Base-by-base conservation (phyloP, 2,797 vertebrate species). In the Schizothorax lantsangensis region DNA sequence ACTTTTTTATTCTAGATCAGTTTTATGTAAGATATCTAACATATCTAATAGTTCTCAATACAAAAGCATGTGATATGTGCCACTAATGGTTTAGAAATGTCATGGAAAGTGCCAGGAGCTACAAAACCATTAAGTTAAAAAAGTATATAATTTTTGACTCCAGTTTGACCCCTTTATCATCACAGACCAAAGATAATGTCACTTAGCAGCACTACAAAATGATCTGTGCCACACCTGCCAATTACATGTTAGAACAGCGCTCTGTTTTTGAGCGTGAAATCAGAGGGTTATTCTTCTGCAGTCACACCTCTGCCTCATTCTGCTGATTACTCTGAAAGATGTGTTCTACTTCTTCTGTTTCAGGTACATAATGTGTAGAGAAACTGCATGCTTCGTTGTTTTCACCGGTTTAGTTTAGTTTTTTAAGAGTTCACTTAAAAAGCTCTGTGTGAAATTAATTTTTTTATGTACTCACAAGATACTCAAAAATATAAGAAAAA, bases 151-250 rank as follows among this genome's bases (percentile, higher is more conserved):
- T 9, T 15, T 62, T 64, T 78, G 15, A 40, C 14, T 71, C 49
- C 33, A 6, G 47, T 17, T 8, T 19, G 19, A 19, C 47, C 38
- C 59, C 23, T 11, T 80, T 62, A 66, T 47, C 17, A 66, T 45
- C 26, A 66, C 10, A 33, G 79, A 81, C 59, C 62, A 49, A 68
- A 66, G 40, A 38, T 30, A 68, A 54, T 47, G 62, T 21, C 17
- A 81, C 36, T 81, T 66, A 80, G 43, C 79, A 49, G 59, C 43
- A 21, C 26, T 81, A 81, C 19, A 54, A 23, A 79, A 49, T 2
- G 26, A 8, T 52, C 64, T 81, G 30, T 54, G 74, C 47, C 74
- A 36, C 74, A 77, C 47, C 74, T 54, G 47, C 26, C 47, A 36
- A 77, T 77, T 52, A 54, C 74, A 77, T 54, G 47, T 54, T 19